phyloP scores from a whole-genome alignment of 1,140 invertebrate genomes.

The Limonius californicus region DNA sequence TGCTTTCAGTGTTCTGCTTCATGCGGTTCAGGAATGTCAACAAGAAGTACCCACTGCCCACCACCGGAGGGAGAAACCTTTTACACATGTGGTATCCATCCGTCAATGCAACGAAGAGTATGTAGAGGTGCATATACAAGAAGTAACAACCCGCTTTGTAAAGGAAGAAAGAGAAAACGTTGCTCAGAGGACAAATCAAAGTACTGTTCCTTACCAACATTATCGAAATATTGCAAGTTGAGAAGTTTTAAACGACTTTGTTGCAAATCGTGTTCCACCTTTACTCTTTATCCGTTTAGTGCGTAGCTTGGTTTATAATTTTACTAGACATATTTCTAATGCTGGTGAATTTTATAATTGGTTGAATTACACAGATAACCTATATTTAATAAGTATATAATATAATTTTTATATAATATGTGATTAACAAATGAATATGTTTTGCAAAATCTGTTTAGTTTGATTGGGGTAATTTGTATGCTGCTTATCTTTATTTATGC shows the following conservation, averaged over 20 bases:
- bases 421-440: too few species aligned
- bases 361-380: too few species aligned
- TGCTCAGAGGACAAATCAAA: conserved; percentile 49
- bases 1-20: conserved; percentile 72
- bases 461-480: too few species aligned
- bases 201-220: conserved; percentile 50
- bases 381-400: too few species aligned
- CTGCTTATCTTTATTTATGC: too few species aligned
- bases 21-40: conserved; percentile 69
- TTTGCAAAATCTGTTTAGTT: too few species aligned
- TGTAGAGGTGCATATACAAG: conserved; percentile 39
- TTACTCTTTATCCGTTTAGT: conserved; percentile 17
- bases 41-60: conserved; percentile 63
- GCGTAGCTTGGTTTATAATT: not conserved
- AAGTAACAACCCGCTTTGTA: conserved; percentile 31
- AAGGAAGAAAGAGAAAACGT: conserved; percentile 32
- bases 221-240: conserved; percentile 53
- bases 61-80: conserved; percentile 48
- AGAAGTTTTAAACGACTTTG: conserved; percentile 54
- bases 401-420: too few species aligned
- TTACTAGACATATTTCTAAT: too few species aligned
- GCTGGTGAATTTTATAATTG: too few species aligned
- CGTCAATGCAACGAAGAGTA: conserved; percentile 44
- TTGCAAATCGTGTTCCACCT: conserved; percentile 50
- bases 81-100: conserved; percentile 50